phyloP scores from a whole-genome alignment of 2,113 vertebrate genomes.

The Percopsis transmontana region DNA sequence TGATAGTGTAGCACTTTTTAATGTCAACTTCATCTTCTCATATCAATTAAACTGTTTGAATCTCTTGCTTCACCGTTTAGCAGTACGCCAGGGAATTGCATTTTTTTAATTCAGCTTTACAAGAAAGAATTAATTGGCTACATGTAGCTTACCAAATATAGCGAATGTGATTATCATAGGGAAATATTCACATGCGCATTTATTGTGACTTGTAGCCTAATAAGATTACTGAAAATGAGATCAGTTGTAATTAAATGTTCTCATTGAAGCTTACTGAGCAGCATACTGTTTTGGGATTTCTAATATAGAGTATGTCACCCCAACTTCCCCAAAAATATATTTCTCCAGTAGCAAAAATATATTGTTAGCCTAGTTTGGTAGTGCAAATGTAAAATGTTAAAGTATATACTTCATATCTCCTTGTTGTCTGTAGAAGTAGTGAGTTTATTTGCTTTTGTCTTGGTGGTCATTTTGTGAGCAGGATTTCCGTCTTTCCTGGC shows the following conservation, averaged over 20 bases:
- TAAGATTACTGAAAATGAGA: background rate
- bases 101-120: conserved; percentile 7
- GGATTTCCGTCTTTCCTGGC: conserved; percentile 83
- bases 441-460: conserved; percentile 73
- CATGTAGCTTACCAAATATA: conserved; percentile 2
- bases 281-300: no score
- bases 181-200: conserved; percentile 1
- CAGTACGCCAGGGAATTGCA: background rate
- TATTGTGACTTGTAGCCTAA: conserved; percentile 3
- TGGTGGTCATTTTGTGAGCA: conserved; percentile 67
- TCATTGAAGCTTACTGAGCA: background rate
- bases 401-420: background rate
- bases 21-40: conserved; percentile 3
- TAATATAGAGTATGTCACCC: no score
- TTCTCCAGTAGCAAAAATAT: no score
- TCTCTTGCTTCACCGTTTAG: conserved; percentile 19
- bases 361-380: conserved; percentile 20
- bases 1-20: conserved; percentile 14
- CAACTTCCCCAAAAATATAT: no score
- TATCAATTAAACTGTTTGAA: conserved; percentile 44
- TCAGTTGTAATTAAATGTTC: background rate
- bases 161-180: conserved; percentile 7
- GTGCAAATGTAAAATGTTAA: background rate
- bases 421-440: conserved; percentile 30
- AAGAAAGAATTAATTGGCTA: background rate